Evolutionary conservation across 1,140 invertebrate genomes (phyloP).

Genomic region (Trichogramma pretiosum): DNA sequence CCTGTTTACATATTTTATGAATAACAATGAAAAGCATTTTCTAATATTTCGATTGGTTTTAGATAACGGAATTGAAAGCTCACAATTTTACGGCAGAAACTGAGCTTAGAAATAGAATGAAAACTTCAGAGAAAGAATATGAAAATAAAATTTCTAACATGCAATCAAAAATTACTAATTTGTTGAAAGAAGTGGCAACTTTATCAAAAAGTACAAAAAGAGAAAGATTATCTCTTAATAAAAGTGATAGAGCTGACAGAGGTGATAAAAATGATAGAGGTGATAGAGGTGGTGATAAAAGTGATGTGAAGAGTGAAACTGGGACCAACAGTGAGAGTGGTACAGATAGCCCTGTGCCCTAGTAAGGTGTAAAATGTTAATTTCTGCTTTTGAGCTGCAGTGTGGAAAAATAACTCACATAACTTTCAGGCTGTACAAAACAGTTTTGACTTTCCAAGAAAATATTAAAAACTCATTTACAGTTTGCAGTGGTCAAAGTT

Average conservation of each 20-base stretch:
- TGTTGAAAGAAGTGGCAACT: conserved; percentile 76
- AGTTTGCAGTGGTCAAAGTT: too few species aligned
- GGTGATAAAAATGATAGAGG: too few species aligned
- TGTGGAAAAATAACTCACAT: too few species aligned
- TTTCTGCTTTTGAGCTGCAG: too few species aligned
- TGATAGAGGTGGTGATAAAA: too few species aligned
- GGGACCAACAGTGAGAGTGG: conserved; percentile 65
- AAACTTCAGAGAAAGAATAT: conserved; percentile 68
- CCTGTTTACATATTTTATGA: background rate
- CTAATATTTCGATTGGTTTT: too few species aligned
- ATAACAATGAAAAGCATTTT: conserved; percentile 8
- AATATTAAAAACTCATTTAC: too few species aligned
- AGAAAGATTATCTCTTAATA: conserved; percentile 33
- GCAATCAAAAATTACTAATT: conserved; percentile 65
- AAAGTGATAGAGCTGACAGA: conserved; percentile 6
- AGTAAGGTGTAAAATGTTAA: too few species aligned
- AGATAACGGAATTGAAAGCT: conserved; percentile 91
- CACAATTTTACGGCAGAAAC: conserved; percentile 81
- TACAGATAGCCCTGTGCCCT: conserved; percentile 60
- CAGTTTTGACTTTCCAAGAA: too few species aligned
- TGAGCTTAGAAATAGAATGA: conserved; percentile 77
- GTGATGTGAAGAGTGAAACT: conserved; percentile 45
- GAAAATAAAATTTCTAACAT: conserved; percentile 70
- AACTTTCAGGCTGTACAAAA: too few species aligned
- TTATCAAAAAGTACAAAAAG: conserved; percentile 73